These are phyloP conservation scores for Bagarius yarrelli DNA, from an alignment of 2,113 vertebrate genomes.

Conservation along the genomic window DNA sequence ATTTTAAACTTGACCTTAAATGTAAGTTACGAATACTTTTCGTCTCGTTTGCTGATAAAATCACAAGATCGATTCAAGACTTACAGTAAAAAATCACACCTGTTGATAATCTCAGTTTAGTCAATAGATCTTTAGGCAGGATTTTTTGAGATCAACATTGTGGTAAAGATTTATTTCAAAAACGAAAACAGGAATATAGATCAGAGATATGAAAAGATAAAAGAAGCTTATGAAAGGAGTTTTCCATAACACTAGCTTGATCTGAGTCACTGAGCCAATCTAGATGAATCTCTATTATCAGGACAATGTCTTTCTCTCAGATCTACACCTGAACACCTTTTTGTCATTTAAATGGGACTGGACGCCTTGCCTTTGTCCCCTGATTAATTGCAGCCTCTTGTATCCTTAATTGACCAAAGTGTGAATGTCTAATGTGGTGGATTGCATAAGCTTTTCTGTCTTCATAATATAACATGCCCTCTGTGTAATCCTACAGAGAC, in stretches of 20 bases:
- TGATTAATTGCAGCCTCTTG: constrained; percentile 45
- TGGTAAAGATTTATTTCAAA: not conserved
- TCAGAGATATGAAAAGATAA: constrained; percentile 40
- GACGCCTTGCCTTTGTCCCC: constrained; percentile 62
- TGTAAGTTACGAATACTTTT: not conserved
- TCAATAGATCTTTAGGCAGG: not conserved
- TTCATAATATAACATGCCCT: not conserved
- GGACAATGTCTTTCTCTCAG: constrained; percentile 59
- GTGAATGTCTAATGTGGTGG: constrained; percentile 36
- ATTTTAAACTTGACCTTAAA: not conserved
- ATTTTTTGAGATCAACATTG: constrained; percentile 25
- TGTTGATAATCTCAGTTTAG: not conserved
- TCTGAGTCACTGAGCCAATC: constrained; percentile 5
- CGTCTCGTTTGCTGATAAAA: not conserved
- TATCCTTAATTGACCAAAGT: constrained; percentile 38
- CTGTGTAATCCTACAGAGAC: not conserved
- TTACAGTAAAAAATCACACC: not conserved
- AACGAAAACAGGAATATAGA: constrained; percentile 26
- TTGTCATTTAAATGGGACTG: constrained; percentile 70
- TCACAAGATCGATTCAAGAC: not conserved
- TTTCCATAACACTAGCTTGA: constrained; percentile 50
- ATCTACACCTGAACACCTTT: constrained; percentile 55
- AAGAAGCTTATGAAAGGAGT: constrained; percentile 40
- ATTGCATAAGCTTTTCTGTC: constrained; percentile 30
- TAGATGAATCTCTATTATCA: constrained; percentile 53